These are phyloP conservation scores for Apoderus coryli DNA, from an alignment of 2,888 invertebrate genomes.

Conservation along the genomic window DNA sequence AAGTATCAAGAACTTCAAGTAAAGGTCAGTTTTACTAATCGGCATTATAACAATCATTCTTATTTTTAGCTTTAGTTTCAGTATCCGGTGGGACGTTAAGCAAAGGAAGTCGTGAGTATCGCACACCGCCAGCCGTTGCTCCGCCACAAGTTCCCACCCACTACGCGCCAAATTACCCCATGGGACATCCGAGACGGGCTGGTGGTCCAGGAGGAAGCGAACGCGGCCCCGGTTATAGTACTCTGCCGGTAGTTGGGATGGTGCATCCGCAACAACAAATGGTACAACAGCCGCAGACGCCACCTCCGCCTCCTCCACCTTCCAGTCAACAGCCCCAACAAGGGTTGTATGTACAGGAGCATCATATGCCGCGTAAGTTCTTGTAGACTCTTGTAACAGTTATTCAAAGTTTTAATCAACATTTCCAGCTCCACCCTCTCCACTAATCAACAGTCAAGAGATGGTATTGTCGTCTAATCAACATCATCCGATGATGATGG, in stretches of 20 bases:
- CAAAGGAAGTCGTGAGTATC: slow-evolving; percentile 58
- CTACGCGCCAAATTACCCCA: slow-evolving; percentile 89
- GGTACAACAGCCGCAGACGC: slow-evolving; percentile 39
- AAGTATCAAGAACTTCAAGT: slow-evolving; percentile 45
- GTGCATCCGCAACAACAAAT: slow-evolving; percentile 61
- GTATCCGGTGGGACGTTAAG: slow-evolving; percentile 42
- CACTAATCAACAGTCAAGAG: slow-evolving; percentile 42
- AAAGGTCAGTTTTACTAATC: slow-evolving; percentile 25
- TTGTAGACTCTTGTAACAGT: no score
- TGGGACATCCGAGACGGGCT: slow-evolving; percentile 55
- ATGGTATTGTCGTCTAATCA: slow-evolving; percentile 41
- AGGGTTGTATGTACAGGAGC: no score
- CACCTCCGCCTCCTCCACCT: slow-evolving; percentile 50
- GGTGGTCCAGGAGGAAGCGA: no score
- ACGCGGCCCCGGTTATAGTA: slow-evolving; percentile 63
- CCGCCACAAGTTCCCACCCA: slow-evolving; percentile 95
- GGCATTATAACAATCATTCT: slow-evolving; percentile 1
- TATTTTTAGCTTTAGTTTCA: slow-evolving; percentile 17
- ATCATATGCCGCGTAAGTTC: slow-evolving; percentile 65
- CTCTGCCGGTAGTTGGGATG: slow-evolving; percentile 74
- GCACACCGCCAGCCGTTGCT: slow-evolving; percentile 92
- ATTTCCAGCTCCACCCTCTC: slow-evolving; percentile 65
- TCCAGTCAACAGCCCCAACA: no score
- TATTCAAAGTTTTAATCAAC: neutral
- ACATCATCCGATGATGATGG: slow-evolving; percentile 29